Conservation (phyloP, 2,888 invertebrate species). For the Tipula vernalis region DNA sequence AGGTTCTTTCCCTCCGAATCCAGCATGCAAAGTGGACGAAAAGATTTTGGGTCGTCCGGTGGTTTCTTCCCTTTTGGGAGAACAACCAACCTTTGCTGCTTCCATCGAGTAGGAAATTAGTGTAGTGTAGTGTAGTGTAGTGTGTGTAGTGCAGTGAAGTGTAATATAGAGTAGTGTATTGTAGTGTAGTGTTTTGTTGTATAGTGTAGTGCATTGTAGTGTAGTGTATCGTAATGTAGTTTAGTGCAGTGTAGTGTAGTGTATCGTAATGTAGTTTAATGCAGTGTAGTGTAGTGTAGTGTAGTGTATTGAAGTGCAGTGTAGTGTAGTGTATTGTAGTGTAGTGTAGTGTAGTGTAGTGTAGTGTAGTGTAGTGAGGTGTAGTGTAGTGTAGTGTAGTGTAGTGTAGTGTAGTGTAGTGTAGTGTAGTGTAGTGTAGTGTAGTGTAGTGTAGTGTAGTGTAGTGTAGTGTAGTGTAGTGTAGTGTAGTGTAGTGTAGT, state of each 20-base stretch:
- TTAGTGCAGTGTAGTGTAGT: no score
- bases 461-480: neutral
- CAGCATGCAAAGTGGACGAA: no score
- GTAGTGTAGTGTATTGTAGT: neutral
- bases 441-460: neutral
- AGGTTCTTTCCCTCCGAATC: no score
- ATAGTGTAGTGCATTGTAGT: no score
- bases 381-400: neutral
- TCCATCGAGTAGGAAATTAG: neutral
- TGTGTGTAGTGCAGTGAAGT: neutral
- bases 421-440: neutral
- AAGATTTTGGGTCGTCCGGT: no score
- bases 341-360: neutral
- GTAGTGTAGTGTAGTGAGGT: neutral
- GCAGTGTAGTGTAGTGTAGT: no score
- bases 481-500: neutral
- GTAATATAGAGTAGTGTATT: neutral
- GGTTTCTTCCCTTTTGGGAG: no score
- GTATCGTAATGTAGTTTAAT: no score
- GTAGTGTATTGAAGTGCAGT: neutral
- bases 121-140: neutral
- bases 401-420: neutral
- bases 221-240: no score
- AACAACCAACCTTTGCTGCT: no score
- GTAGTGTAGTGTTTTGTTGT: neutral